These are phyloP conservation scores for Colletes gigas DNA, from an alignment of 1,140 invertebrate genomes.

Conservation along the genomic window DNA sequence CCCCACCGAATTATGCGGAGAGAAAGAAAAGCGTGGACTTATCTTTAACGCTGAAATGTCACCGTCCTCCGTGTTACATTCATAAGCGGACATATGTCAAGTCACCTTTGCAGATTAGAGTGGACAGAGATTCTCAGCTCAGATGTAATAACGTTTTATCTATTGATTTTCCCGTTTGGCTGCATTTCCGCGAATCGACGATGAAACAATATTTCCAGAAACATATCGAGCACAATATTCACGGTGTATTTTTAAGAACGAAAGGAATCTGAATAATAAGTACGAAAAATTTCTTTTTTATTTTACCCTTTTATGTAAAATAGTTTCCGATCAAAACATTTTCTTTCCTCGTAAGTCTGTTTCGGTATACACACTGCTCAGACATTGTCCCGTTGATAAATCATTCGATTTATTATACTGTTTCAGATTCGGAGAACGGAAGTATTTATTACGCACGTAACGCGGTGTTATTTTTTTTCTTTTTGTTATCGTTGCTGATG, in stretches of 20 bases:
- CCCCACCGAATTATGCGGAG: constrained; percentile 27
- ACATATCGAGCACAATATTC: no score
- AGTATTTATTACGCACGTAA: no score
- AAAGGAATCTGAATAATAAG: no score
- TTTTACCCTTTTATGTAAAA: no score
- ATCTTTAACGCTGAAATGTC: constrained; percentile 42
- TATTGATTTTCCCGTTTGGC: constrained; percentile 14
- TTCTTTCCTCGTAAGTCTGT: no score
- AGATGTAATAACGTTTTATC: background rate
- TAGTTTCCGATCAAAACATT: no score
- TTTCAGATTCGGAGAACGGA: no score
- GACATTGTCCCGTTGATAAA: no score
- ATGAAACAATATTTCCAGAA: background rate
- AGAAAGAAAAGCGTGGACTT: constrained; percentile 32
- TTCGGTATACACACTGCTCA: background rate
- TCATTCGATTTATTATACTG: no score
- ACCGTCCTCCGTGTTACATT: constrained; percentile 47
- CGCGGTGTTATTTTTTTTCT: no score
- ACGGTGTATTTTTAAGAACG: background rate
- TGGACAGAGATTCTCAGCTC: constrained; percentile 37
- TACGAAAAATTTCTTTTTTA: no score
- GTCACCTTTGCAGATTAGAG: constrained; percentile 33
- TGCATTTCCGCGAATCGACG: background rate
- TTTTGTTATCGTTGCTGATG: no score
- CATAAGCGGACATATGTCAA: constrained; percentile 24